Evolutionary conservation across 1,140 invertebrate genomes (phyloP), one percentile per base, ranked within the genome.

Genomic region (Zaprionus nigranus): DNA sequence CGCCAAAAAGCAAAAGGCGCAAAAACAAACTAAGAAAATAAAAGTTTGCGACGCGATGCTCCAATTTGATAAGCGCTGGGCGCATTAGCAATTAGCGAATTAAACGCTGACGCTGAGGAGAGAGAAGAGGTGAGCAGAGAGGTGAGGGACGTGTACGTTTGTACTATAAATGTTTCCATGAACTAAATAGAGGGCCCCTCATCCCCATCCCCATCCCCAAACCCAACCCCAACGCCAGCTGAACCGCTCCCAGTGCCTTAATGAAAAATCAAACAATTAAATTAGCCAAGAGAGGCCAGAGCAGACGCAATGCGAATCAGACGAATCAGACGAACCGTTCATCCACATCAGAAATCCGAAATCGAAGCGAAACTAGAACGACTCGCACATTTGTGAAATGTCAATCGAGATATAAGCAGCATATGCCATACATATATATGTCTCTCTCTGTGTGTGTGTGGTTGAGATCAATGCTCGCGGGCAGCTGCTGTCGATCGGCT

Each of bases 221-320:
- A n/a, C n/a, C n/a, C 46, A 51, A 43, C 28, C 26, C 54, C 38
- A 53, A 59, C 36, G 22, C 17, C 30, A 46, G 9, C n/a, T 6
- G 40, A 28, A 49, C 43, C 49, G 63, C 40, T 66, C 73, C 60
- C 81, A 60, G 62, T 40, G 81, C 58, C 66, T 78, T 88, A 88
- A 83, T 88, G 84, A 83, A 84, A 88, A 88, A 67, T 65, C 84
- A 88, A 88, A 88, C 84, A 88, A 88, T 90, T 88, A 88, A 88
- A 88, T 88, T 88, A 88, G 84, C 84, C 84, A 88, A 81, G 71
- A 87, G 80, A 78, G 77, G 82, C 82, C 75, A 78, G 66, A 34
- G 11, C 70, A 71, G 71, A 54, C 57, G 68, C 79, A 86, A 86
- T 82, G 70, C 70, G 84, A 83, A 76, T 76, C 49, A 24, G 56